phyloP scores from a whole-genome alignment of 2,113 vertebrate species.

The Gorsachius goisagi region DNA sequence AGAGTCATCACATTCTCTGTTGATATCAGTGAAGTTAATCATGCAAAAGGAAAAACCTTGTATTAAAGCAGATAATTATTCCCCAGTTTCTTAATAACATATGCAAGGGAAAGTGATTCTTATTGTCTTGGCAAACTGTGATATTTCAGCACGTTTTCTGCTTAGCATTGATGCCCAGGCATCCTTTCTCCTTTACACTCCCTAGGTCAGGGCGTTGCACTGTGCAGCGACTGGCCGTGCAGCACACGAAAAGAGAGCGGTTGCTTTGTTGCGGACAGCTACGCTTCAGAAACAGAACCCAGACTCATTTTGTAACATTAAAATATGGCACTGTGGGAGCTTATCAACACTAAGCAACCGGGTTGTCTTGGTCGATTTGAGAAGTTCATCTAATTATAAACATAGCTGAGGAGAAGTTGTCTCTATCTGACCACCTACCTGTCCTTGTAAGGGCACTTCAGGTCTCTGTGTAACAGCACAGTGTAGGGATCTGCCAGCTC shows the following conservation, averaged over 20 bases:
- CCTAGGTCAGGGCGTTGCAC: background rate
- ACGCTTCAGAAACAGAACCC: background rate
- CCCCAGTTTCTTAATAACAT: conserved; percentile 28
- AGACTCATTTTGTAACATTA: background rate
- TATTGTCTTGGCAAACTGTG: conserved; percentile 8
- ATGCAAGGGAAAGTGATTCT: conserved; percentile 27
- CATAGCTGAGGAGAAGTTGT: background rate
- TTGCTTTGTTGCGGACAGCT: background rate
- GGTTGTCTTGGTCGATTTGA: background rate
- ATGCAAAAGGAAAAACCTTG: conserved; percentile 35
- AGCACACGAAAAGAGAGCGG: background rate
- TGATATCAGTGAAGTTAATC: conserved; percentile 54
- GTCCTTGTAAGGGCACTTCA: background rate
- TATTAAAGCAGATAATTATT: conserved; percentile 60
- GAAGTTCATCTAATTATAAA: background rate
- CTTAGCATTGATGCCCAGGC: background rate
- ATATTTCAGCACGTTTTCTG: background rate
- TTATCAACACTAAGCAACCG: background rate
- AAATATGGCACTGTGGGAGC: background rate
- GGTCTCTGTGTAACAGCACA: background rate
- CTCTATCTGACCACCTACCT: background rate
- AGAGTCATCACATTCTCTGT: conserved; percentile 40
- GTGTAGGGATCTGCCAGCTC: background rate
- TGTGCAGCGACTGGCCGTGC: background rate
- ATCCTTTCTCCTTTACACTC: background rate